A percentile compares a stretch with the other conserved stretches of the same genome.
These are phyloP conservation scores for Blera fallax DNA, from an alignment of 2,888 invertebrate genomes.

Conservation along the genomic window DNA sequence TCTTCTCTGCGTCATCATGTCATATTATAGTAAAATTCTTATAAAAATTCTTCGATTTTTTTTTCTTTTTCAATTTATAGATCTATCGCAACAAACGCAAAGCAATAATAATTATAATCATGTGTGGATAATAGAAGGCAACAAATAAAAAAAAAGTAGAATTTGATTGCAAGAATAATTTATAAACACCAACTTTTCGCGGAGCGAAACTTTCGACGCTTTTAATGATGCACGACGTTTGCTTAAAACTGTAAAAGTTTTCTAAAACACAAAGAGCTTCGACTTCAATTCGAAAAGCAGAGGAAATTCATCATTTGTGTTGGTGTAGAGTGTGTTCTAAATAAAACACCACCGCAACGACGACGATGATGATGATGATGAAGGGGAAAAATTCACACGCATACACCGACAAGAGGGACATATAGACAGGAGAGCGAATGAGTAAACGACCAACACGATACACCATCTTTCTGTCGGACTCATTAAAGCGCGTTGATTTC, in stretches of 20 bases:
- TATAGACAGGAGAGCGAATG: slow-evolving; percentile 14
- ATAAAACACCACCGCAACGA: slow-evolving; percentile 37
- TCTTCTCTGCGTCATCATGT: slow-evolving; percentile 63
- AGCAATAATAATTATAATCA: slow-evolving; percentile 22
- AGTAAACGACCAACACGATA: slow-evolving; percentile 16
- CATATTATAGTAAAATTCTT: slow-evolving; percentile 16
- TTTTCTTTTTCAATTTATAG: slow-evolving; percentile 14
- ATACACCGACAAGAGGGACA: neutral
- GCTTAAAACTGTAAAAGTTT: slow-evolving; percentile 75
- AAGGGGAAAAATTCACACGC: slow-evolving; percentile 41
- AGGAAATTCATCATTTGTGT: slow-evolving; percentile 57
- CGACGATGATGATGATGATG: too few species aligned
- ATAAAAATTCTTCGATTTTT: neutral
- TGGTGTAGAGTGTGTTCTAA: slow-evolving; percentile 38
- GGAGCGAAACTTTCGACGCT: slow-evolving; percentile 75
- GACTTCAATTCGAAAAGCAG: slow-evolving; percentile 75
- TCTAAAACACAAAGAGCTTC: slow-evolving; percentile 74
- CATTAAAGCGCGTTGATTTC: slow-evolving; percentile 55
- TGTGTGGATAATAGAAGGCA: slow-evolving; percentile 18
- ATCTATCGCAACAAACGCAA: neutral
- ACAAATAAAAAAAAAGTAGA: slow-evolving; percentile 42
- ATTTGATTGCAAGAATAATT: slow-evolving; percentile 66
- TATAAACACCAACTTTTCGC: slow-evolving; percentile 73
- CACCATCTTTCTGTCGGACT: slow-evolving; percentile 36
- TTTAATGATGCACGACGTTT: slow-evolving; percentile 77